These are phyloP conservation scores for Phainopepla nitens DNA, from an alignment of 2,113 vertebrate species.

Conservation along the genomic window DNA sequence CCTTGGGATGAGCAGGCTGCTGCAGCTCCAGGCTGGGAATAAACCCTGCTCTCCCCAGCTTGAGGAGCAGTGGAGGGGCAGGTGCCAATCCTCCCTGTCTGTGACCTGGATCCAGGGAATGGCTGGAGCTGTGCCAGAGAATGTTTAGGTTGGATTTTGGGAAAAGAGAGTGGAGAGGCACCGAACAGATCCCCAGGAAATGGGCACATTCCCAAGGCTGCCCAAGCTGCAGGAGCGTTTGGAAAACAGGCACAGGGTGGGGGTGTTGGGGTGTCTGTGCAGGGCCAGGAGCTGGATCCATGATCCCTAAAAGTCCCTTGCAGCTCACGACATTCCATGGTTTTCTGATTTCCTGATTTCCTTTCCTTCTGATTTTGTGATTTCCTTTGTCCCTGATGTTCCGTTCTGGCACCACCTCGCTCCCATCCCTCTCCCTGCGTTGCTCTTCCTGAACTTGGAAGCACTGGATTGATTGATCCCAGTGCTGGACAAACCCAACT, in stretches of 20 bases:
- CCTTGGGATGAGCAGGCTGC: background rate
- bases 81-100: background rate
- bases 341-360: too few species aligned
- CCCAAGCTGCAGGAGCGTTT: background rate
- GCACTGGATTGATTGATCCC: background rate
- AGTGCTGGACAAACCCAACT: background rate
- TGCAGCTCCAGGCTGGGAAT: background rate
- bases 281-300: background rate
- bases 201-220: background rate
- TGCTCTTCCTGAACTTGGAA: background rate
- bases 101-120: background rate
- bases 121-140: background rate
- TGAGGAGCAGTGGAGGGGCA: background rate
- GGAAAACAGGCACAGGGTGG: background rate
- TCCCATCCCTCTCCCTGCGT: background rate
- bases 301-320: background rate
- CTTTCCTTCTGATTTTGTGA: too few species aligned
- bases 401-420: rapidly evolving
- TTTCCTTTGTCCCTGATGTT: background rate
- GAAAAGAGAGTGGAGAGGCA: background rate
- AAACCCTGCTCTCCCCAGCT: background rate
- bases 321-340: background rate
- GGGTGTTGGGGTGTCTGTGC: background rate
- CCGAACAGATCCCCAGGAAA: background rate
- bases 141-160: background rate